Percentiles rank a stretch among this genome's conserved stretches.
Evolutionary conservation across 2,113 vertebrate species (phyloP).

Genomic region (Sinosuthora webbiana): DNA sequence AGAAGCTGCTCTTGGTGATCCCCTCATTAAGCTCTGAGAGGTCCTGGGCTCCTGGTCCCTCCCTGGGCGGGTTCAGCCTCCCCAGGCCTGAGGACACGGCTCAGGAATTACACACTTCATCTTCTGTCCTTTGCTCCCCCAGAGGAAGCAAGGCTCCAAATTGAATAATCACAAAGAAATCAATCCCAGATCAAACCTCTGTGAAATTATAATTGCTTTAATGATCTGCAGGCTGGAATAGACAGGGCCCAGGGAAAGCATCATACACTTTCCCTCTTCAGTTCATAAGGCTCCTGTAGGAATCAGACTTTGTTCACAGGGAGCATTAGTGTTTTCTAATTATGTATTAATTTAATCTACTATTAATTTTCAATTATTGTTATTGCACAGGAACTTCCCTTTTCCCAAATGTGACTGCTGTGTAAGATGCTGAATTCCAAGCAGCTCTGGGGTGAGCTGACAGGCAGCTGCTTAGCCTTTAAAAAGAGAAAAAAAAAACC

Average conservation of each 20-base stretch:
- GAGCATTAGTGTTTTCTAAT: slow-evolving; percentile 58
- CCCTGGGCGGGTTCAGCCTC: neutral
- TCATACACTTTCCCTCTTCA: neutral
- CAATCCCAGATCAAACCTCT: slow-evolving; percentile 71
- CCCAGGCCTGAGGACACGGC: neutral
- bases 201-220: slow-evolving; percentile 71
- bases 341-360: slow-evolving; percentile 65
- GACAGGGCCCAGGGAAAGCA: slow-evolving; percentile 12
- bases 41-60: neutral
- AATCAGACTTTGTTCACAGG: slow-evolving; percentile 22
- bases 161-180: slow-evolving; percentile 72
- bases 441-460: neutral
- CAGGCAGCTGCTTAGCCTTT: slow-evolving; percentile 10
- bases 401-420: neutral
- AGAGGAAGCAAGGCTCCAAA: slow-evolving; percentile 58
- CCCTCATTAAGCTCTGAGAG: neutral
- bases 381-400: slow-evolving; percentile 29
- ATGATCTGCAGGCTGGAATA: slow-evolving; percentile 56
- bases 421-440: slow-evolving; percentile 32
- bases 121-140: slow-evolving; percentile 10
- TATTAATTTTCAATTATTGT: slow-evolving; percentile 64
- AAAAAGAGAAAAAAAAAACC: neutral
- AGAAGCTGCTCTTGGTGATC: neutral
- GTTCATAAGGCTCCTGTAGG: slow-evolving; percentile 31
- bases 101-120: slow-evolving; percentile 31